Evolutionary conservation across 23 tunicate species (phyloP), one percentile per base, ranked within the genome.

Genomic region (Halocynthia aurantium): DNA sequence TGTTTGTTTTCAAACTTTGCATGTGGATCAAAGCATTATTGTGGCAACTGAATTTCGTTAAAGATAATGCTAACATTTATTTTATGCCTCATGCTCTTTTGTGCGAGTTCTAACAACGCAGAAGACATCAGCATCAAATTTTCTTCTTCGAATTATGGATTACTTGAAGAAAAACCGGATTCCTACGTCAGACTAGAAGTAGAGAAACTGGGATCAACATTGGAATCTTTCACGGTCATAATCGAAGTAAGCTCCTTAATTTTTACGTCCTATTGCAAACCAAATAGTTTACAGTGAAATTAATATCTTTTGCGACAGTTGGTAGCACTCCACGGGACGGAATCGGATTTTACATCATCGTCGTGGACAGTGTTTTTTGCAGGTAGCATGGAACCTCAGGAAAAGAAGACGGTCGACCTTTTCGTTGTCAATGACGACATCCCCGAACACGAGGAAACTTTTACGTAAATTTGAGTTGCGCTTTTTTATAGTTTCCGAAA

Each of bases 361-460:
- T 84, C 84, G 6, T 88, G 88, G 88, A 53, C 87, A 5, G 55
- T 80, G 6, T 67, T 52, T 10, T 88, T 88, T 67, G 19, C 66
- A 7, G 55, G 62, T 6, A 69, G 57, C 49, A 50, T 40, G 50
- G 53, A 22, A 12, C 55, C 77, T 6, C 11, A 57, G 7, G 57
- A 52, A 12, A 52, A 10, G 61, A 78, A 80, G 68, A 20, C 67
- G 19, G 78, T 71, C 17, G 22, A 68, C 53, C 53, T 88, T 9
- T 61, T 73, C 40, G 80, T 88, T 40, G 60, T 11, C 18, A 72
- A 90, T 31, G 96, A 90, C 52, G 89, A 90, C 60, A 9, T 90
- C 8, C 96, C 96, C 10, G 96, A 90, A 69, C 53, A 80, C n/a
- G 77, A 84, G 53, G 96, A 90, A 76, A 69, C 62, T 6, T 81